A percentile compares a stretch with the other conserved stretches of the same genome.
Conservation (phyloP, 2,113 vertebrate genomes). For the Cyprinus carpio region DNA sequence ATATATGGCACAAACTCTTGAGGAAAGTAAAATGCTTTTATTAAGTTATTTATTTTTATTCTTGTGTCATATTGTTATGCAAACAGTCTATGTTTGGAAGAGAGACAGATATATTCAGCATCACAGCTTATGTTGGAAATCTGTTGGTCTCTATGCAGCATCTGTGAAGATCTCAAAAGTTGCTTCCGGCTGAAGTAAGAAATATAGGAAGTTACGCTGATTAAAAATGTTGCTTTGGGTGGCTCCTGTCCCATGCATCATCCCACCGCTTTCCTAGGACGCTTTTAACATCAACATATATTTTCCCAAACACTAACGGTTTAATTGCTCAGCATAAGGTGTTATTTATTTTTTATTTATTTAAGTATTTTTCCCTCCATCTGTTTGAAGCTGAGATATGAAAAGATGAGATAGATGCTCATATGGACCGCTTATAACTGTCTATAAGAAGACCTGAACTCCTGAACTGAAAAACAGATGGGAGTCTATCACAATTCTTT, state of each 20-base stretch:
- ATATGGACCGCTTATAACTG: conserved; percentile 31
- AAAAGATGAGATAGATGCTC: conserved; percentile 52
- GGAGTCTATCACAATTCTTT: conserved; percentile 7
- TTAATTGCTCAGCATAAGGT: conserved; percentile 54
- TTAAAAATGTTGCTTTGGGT: conserved; percentile 59
- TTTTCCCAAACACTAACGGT: neutral
- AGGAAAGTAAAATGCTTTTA: conserved; percentile 66
- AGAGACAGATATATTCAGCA: conserved; percentile 62
- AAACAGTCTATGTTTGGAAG: conserved; percentile 64
- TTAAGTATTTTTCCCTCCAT: conserved; percentile 19
- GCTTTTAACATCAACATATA: conserved; percentile 16
- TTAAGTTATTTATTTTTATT: conserved; percentile 50
- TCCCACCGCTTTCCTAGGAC: neutral
- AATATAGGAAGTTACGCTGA: conserved; percentile 71
- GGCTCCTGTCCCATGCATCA: neutral
- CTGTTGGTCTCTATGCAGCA: conserved; percentile 51
- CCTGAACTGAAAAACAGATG: conserved; percentile 28
- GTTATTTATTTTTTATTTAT: conserved; percentile 53
- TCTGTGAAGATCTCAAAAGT: conserved; percentile 58
- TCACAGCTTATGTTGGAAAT: conserved; percentile 58
- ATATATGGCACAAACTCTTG: conserved; percentile 73
- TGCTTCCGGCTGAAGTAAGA: conserved; percentile 61
- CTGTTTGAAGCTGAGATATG: conserved; percentile 47
- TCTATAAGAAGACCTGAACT: conserved; percentile 28
- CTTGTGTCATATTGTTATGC: conserved; percentile 68